phyloP scores from a whole-genome alignment of 2,888 invertebrate genomes.

The Sinodicranocentrus sp. region DNA sequence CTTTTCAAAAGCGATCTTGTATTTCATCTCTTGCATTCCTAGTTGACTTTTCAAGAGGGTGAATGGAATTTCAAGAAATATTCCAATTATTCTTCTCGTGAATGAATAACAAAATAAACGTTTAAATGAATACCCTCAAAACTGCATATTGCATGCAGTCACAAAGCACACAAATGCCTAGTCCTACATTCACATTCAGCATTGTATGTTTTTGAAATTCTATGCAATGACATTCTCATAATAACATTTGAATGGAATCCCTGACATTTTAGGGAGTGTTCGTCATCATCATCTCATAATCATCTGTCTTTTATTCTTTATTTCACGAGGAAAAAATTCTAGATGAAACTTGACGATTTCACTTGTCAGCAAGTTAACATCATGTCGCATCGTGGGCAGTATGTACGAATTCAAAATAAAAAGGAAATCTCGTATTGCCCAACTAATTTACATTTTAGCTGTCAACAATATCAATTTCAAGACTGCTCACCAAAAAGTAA shows the following conservation, averaged over 20 bases:
- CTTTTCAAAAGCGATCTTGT: slow-evolving; percentile 50
- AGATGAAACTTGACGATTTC: slow-evolving; percentile 47
- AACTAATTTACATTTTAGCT: too few species aligned
- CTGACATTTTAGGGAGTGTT: slow-evolving; percentile 65
- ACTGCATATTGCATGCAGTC: too few species aligned
- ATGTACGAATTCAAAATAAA: background rate
- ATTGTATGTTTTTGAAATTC: background rate
- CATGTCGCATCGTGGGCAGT: background rate
- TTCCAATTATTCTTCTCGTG: slow-evolving; percentile 23
- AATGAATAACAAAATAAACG: background rate
- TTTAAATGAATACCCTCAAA: too few species aligned
- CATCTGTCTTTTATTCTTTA: slow-evolving; percentile 34
- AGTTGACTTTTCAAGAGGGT: slow-evolving; percentile 43
- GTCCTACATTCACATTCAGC: too few species aligned
- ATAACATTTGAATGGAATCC: slow-evolving; percentile 53
- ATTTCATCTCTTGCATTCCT: slow-evolving; percentile 54
- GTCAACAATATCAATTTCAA: too few species aligned
- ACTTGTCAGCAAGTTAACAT: background rate
- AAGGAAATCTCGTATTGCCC: too few species aligned
- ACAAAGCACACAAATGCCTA: too few species aligned
- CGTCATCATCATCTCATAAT: slow-evolving; percentile 56
- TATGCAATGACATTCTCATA: background rate
- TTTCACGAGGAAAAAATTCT: slow-evolving; percentile 17
- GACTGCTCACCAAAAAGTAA: too few species aligned
- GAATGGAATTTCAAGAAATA: slow-evolving; percentile 57